Conservation (phyloP, 2,113 vertebrate genomes). For the Colossoma macropomum region DNA sequence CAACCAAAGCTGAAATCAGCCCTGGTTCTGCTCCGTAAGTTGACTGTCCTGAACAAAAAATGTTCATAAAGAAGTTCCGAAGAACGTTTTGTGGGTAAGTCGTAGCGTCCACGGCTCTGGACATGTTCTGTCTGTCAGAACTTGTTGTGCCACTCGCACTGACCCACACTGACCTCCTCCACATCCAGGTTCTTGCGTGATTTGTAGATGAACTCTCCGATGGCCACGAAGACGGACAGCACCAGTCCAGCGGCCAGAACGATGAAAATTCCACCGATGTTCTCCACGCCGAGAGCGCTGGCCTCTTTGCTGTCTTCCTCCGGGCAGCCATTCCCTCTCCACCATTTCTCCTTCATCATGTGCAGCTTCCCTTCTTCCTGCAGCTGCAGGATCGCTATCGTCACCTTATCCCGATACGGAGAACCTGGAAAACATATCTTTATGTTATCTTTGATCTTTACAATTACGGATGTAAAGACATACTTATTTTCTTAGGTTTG, state of each 20-base stretch:
- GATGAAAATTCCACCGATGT: constrained; percentile 98
- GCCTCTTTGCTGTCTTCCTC: constrained; percentile 97
- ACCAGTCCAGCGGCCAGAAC: constrained; percentile 95
- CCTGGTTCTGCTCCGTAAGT: neutral
- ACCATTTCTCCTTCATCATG: constrained; percentile 99
- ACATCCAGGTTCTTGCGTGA: constrained; percentile 90
- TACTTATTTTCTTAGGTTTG: too few relatives aligned
- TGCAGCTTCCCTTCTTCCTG: constrained; percentile 97
- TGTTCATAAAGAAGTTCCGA: neutral
- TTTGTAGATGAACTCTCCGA: constrained; percentile 97
- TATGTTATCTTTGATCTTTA: too few relatives aligned
- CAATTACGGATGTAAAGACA: too few relatives aligned
- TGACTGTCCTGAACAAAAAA: constrained; percentile 9
- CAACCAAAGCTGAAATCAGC: neutral
- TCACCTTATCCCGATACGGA: constrained; percentile 95
- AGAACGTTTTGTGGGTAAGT: neutral
- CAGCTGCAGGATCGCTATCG: constrained; percentile 95
- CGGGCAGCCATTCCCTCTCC: constrained; percentile 93
- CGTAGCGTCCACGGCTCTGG: neutral
- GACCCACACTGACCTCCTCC: constrained; percentile 89
- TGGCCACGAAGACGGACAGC: constrained; percentile 96
- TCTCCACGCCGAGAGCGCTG: constrained; percentile 94
- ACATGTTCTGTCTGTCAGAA: constrained; percentile 59
- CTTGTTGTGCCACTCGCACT: constrained; percentile 81
- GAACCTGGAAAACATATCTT: constrained; percentile 78